Evolutionary conservation across 2,113 vertebrate genomes (phyloP), one percentile per base, ranked within the genome.

Genomic region (Pteronura brasiliensis): DNA sequence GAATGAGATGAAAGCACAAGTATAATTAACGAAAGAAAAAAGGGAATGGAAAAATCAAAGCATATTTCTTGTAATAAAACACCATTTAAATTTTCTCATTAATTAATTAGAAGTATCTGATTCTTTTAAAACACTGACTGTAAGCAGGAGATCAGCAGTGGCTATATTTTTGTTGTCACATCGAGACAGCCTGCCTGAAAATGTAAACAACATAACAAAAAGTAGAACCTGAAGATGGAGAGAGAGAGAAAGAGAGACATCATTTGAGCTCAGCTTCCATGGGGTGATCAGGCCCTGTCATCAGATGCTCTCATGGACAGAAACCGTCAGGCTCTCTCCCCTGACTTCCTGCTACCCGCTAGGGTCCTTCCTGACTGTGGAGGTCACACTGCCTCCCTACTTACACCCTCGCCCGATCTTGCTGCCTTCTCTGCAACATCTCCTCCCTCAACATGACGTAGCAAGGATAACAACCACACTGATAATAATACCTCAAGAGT

Each of bases 61-160:
- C 61, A 8, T 31, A 20, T 57, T 90, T 95, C 63, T 91, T 69
- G 7, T n/a, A 72, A 71, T 72, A 67, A 95, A 97, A 61, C 12
- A 44, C 7, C 23, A 57, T n/a, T 96, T 63, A 80, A 18, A 72
- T 67, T 82, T 80, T 65, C 47, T 86, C 39, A 92, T n/a, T 74
- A 67, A 71, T 69, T 92, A 47, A 83, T 42, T 63, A 55, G 44
- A 80, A 21, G 18, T 59, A 52, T 7, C 49, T 3, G 1, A 49
- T 59, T 93, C 27, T 92, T 81, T 86, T 47, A 31, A 85, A 88
- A 79, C 44, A 76, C 5, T 27, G 27, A 31, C 29, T 15, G 1
- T 59, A n/a, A 96, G 8, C 34, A 57, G 10, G 49, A 25, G 9
- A 5, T 55, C 34, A 63, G 49, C 0, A 61, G 82, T 31, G 4